Evolutionary conservation across 2,113 vertebrate genomes (phyloP).

Genomic region (Muntiacus reevesi): DNA sequence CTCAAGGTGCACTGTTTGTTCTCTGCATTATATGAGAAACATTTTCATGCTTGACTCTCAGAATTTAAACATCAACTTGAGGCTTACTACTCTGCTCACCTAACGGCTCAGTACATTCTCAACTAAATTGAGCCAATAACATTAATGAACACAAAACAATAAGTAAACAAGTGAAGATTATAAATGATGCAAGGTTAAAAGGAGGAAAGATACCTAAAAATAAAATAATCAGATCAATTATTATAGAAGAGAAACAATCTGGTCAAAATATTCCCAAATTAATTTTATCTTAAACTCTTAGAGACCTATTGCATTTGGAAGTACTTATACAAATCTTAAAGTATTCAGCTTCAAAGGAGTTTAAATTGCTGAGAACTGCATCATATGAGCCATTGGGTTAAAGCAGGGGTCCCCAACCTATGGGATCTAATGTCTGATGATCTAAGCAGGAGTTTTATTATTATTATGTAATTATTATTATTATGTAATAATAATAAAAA

Average conservation of each 20-base stretch:
- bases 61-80: not conserved
- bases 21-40: not conserved
- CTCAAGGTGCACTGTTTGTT: not conserved
- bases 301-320: not conserved
- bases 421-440: not conserved
- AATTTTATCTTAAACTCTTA: slow-evolving; percentile 10
- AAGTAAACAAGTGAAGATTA: not conserved
- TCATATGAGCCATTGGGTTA: not conserved
- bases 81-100: not conserved
- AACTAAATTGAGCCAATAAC: not conserved
- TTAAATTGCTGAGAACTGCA: not conserved
- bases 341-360: not conserved
- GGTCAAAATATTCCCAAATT: not conserved
- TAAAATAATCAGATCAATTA: not conserved
- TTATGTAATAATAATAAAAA: not conserved
- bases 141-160: not conserved
- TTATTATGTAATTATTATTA: not conserved
- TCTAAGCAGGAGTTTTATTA: not conserved
- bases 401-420: not conserved
- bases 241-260: not conserved
- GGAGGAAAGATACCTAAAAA: not conserved
- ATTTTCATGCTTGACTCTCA: not conserved
- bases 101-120: not conserved
- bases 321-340: not conserved
- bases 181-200: not conserved